phyloP scores from a whole-genome alignment of 2,113 vertebrate genomes.

The Octodon degus region DNA sequence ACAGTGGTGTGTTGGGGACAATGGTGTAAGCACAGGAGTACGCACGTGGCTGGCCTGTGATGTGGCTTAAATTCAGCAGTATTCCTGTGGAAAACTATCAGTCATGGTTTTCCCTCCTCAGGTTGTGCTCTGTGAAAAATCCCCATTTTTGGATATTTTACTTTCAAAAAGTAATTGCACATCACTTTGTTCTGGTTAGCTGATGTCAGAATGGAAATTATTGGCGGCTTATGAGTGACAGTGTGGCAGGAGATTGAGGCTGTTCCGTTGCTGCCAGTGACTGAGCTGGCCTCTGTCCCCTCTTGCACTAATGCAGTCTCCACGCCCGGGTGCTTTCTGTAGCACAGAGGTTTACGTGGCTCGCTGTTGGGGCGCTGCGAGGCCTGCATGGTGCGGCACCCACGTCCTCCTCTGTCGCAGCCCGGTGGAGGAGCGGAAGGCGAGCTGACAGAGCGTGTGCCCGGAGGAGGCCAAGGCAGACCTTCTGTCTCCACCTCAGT shows the following conservation, averaged over 20 bases:
- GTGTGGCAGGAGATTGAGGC: neutral
- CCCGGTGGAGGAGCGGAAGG: neutral
- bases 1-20: neutral
- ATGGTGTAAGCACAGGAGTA: neutral
- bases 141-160: slow-evolving; percentile 21
- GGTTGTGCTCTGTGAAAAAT: slow-evolving; percentile 34
- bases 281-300: neutral
- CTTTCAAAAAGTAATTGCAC: slow-evolving; percentile 16
- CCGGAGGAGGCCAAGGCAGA: neutral
- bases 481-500: neutral
- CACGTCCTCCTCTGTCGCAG: neutral
- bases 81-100: neutral
- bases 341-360: neutral
- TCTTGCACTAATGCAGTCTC: neutral
- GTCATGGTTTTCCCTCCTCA: slow-evolving; percentile 31
- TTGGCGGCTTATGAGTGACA: slow-evolving; percentile 6
- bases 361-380: neutral
- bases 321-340: neutral
- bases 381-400: neutral
- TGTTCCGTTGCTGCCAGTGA: no score
- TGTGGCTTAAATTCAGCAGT: slow-evolving; percentile 42
- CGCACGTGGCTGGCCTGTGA: neutral
- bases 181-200: neutral
- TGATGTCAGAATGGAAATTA: slow-evolving; percentile 43
- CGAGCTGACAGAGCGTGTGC: neutral